Evolutionary conservation across 2,113 vertebrate species (phyloP), one percentile per base, ranked within the genome.

Genomic region (Osmerus mordax): DNA sequence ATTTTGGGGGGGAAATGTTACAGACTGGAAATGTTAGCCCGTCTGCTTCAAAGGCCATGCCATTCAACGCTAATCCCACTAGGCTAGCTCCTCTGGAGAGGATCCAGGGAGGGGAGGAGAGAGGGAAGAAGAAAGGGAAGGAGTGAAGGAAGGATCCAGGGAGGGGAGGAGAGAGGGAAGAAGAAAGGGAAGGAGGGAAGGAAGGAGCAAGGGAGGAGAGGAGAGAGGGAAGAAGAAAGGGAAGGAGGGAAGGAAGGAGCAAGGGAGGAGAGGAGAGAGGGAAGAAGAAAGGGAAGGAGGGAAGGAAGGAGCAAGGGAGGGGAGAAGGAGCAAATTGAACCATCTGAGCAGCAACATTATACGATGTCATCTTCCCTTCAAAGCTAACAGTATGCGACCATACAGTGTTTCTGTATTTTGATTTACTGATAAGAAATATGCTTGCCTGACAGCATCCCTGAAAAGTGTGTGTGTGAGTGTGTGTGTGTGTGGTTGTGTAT

Each of bases 1-100:
- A 77, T 72, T 66, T 41, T 23, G 1, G 62, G 76, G 67, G 58
- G 18, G 68, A 76, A 81, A 86, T 83, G 80, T 77, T 77, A 78
- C 56, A 58, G 65, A 62, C 65, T 79, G 75, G 53, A 76, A 75
- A 70, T 54, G 63, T 75, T 70, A 12, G 28, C 60, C 47, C 74
- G 47, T 52, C 18, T 69, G 5, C 54, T 69, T 62, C 60, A 53
- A 66, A 73, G 59, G 71, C 60, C 0, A 67, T 71, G 78, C 74
- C 59, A 47, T 64, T 51, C n/a, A 60, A 71, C 47, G 19, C 41
- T 23, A 19, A 66, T 66, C 65, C 65, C 11, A 19, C 12, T 23
- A 61, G 19, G 23, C 54, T 0, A 6, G 54, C 1, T 18, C 14
- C 14, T n/a, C 32, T 32, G 3, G 32, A 25, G 14, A 19, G 23